Base-by-base conservation (phyloP, 2,888 invertebrate genomes). In the Lepeophtheirus nordmannii region DNA sequence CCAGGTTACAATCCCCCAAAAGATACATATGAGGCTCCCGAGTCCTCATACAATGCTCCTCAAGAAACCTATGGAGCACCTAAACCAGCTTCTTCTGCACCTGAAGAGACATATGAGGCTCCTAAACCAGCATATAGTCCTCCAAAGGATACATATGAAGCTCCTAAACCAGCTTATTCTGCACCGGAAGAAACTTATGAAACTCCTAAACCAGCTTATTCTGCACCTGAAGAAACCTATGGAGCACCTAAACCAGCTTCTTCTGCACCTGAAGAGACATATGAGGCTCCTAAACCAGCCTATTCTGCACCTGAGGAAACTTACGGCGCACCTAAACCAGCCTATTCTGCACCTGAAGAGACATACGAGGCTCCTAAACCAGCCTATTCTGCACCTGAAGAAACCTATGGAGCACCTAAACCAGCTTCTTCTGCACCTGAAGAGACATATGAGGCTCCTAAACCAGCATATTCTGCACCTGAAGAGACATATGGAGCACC, bases 51-150 rank as follows among this genome's bases (percentile, higher is more conserved):
- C 22, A 37, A 60, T 11, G 22, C 62, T 30, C 53, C 53, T 3
- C 2, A 46, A 17, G 37, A 56, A 2, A 7, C 37, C 1, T 65
- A 65, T 41, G 30, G 10, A 46, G 22, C 65, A n/a, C 68, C 66
- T 20, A 62, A 22, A 14, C 58, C 68, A 1, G 39, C 66, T 10
- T 69, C 68, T 39, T 53, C 59, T 1, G 23, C 62, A 7, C 69
- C 69, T 1, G 46, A 59, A 20, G 65, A 67, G 1, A 30, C 58
- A 12, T 60, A 67, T n/a, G 62, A 59, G 17, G 46, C 38, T n/a
- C 62, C 62, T 9, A 14, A 38, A n/a, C 62, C 62, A 17, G 2
- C 23, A 23, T 62, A 62, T 56, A 37, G 9, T 14, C 2, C 62
- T 40, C 39, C 62, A 3, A 8, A 46, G 53, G n/a, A 14, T 5